These are phyloP conservation scores for Eueides isabella DNA, from an alignment of 1,140 invertebrate genomes.

Conservation along the genomic window DNA sequence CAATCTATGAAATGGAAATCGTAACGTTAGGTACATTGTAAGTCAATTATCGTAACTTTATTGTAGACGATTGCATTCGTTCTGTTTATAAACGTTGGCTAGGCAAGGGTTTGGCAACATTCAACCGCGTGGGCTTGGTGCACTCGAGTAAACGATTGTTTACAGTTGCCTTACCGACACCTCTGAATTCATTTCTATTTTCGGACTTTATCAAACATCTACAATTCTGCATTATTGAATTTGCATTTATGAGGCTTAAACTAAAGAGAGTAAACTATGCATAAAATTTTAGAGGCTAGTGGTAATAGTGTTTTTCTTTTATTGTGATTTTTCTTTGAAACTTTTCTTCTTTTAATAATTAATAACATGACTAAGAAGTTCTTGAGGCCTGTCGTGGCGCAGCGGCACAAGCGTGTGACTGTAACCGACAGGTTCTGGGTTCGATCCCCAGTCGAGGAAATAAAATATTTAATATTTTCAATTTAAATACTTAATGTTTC, in stretches of 20 bases:
- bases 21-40: background rate
- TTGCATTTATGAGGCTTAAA: background rate
- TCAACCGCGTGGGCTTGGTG: slow-evolving; percentile 33
- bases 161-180: slow-evolving; percentile 32
- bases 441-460: too few relatives aligned
- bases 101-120: slow-evolving; percentile 38
- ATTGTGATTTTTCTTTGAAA: background rate
- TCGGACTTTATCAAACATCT: slow-evolving; percentile 26
- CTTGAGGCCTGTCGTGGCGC: too few relatives aligned
- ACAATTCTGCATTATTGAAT: slow-evolving; percentile 20
- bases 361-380: too few relatives aligned
- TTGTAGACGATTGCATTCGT: slow-evolving; percentile 22
- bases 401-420: too few relatives aligned
- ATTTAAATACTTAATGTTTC: too few relatives aligned
- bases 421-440: too few relatives aligned
- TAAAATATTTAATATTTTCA: too few relatives aligned
- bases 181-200: slow-evolving; percentile 42
- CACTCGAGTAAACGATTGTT: slow-evolving; percentile 31
- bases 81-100: slow-evolving; percentile 37
- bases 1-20: background rate
- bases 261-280: too few relatives aligned
- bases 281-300: too few relatives aligned
- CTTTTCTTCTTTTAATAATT: too few relatives aligned
- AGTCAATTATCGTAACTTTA: slow-evolving; percentile 15
- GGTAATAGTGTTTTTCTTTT: too few relatives aligned